Evolutionary conservation across 2,113 vertebrate species (phyloP), one percentile per base, ranked within the genome.

Genomic region (Spea multiplicata): DNA sequence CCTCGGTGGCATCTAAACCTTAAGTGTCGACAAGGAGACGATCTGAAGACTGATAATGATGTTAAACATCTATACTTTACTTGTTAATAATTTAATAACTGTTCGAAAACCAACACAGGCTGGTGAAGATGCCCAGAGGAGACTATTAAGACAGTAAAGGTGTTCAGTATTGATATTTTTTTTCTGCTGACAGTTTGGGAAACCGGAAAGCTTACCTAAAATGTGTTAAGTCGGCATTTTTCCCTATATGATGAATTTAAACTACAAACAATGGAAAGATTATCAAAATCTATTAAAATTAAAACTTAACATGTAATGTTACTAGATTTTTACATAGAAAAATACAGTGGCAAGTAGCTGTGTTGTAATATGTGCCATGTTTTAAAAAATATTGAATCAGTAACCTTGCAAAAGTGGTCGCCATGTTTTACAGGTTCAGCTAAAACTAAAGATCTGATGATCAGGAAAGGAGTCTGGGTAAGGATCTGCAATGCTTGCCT

Each of bases 71-170:
- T 67, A 45, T 75, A 66, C 44, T 8, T 45, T 45, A 10, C 49
- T 48, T 16, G 10, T 55, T 10, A 75, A 67, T 17, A 75, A 66
- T 66, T 59, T 50, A 55, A 66, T 62, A 67, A 17, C 66, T 68
- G 13, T 69, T 14, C 66, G 44, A 70, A 70, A 61, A 61, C 47
- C 75, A 67, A 77, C 66, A 61, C 8, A 62, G 66, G 9, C 16
- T 46, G 30, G 10, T 10, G 16, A 44, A 14, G 5, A 7, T 30
- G 16, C 55, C 75, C 53, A 61, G 16, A 70, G 66, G 55, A 69
- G 53, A 8, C 75, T 76, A 70, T 77, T 77, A 77, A 17, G 75
- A 77, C 30, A 69, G 55, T 3, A 69, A 64, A 50, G 66, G 66
- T 70, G 45, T 10, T 77, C 55, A 62, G 1, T 70, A 62, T 70